Evolutionary conservation across 1,140 invertebrate genomes (phyloP).

Genomic region (Drosophila pruinosa): DNA sequence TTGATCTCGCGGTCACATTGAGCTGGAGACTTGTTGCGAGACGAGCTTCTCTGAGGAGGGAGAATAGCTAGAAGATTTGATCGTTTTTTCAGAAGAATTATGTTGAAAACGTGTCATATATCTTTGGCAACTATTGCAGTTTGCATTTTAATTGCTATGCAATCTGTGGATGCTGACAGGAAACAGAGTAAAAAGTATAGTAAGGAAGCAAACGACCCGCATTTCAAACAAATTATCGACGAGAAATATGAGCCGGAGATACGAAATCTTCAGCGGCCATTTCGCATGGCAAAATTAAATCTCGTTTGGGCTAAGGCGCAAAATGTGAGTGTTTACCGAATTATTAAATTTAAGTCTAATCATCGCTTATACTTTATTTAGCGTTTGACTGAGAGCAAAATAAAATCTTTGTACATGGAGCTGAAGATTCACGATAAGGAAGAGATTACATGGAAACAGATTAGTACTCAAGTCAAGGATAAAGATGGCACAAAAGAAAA

Average conservation of each 20-base stretch:
- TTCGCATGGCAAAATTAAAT: constrained; percentile 93
- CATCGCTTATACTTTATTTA: constrained; percentile 78
- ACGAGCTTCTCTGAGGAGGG: neutral
- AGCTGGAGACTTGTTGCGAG: neutral
- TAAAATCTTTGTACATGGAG: constrained; percentile 94
- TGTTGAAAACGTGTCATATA: constrained; percentile 42
- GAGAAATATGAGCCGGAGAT: constrained; percentile 73
- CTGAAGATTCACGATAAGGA: constrained; percentile 96
- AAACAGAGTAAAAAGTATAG: constrained; percentile 74
- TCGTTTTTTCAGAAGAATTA: constrained; percentile 19
- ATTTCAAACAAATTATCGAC: constrained; percentile 50
- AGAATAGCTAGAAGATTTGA: constrained; percentile 22
- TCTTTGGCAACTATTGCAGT: constrained; percentile 17
- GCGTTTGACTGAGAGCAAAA: constrained; percentile 91
- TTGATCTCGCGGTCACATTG: too few species aligned
- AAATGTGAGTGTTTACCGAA: constrained; percentile 85
- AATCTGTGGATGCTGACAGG: constrained; percentile 54
- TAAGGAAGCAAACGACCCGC: constrained; percentile 62
- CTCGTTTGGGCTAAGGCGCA: constrained; percentile 92
- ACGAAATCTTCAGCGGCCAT: constrained; percentile 89
- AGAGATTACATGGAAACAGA: constrained; percentile 92
- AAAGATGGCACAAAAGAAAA: constrained; percentile 94
- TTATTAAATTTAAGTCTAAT: neutral
- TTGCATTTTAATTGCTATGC: constrained; percentile 35
- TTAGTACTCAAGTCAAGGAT: constrained; percentile 92